phyloP scores from a whole-genome alignment of 2,113 vertebrate genomes.

The Eulacestoma nigropectus region DNA sequence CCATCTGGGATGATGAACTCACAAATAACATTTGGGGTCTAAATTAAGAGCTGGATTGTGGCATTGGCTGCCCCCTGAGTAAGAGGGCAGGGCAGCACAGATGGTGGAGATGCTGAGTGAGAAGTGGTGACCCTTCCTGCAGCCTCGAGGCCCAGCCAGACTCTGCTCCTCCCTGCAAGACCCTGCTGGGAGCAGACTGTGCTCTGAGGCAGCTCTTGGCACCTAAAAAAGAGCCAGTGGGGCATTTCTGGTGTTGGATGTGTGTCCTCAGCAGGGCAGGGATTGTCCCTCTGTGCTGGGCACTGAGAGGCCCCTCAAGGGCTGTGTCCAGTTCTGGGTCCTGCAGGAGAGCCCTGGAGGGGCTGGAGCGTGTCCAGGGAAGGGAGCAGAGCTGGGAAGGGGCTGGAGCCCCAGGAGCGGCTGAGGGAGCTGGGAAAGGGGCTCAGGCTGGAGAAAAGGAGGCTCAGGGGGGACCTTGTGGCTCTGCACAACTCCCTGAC shows the following conservation, averaged over 20 bases:
- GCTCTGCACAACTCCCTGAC: neutral
- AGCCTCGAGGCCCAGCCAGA: neutral
- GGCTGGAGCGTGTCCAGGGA: neutral
- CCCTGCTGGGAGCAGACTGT: neutral
- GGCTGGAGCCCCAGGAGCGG: neutral
- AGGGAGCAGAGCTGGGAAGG: neutral
- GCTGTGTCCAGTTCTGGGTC: neutral
- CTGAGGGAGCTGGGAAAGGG: neutral
- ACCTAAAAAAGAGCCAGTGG: neutral
- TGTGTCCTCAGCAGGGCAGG: neutral
- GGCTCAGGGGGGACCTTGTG: neutral
- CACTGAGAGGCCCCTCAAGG: neutral
- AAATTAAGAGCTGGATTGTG: slow-evolving; percentile 24
- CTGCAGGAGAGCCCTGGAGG: neutral
- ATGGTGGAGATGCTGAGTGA: neutral
- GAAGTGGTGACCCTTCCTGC: neutral
- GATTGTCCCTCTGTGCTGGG: neutral
- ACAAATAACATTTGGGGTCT: neutral
- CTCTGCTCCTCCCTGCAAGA: neutral
- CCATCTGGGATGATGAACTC: neutral
- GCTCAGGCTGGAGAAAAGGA: neutral
- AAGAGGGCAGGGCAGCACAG: slow-evolving; percentile 1
- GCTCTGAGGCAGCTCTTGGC: neutral
- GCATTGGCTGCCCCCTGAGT: neutral
- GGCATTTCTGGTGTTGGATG: neutral